Conservation (phyloP, 2,797 vertebrate species). For the Enoplosus armatus region DNA sequence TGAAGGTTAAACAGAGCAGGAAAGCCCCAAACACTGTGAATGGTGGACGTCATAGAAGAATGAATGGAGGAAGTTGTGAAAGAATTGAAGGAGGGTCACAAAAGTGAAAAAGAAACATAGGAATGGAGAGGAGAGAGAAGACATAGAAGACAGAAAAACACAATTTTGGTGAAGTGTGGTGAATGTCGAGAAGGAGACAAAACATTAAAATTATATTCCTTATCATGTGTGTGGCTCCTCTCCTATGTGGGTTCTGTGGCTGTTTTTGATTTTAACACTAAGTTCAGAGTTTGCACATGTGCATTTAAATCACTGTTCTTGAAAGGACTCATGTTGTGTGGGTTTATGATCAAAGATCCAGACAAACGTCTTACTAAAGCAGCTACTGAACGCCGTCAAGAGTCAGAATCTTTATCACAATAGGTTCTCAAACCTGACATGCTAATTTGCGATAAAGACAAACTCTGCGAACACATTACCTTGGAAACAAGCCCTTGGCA, state of each 20-base stretch:
- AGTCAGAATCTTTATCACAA: conserved; percentile 25
- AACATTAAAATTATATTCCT: not conserved
- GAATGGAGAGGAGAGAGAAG: not conserved
- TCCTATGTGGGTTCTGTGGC: not conserved
- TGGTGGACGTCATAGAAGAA: conserved; percentile 7
- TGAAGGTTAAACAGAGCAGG: conserved; percentile 25
- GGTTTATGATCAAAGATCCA: conserved; percentile 38
- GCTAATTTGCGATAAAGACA: conserved; percentile 46
- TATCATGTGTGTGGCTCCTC: not conserved
- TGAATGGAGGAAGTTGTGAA: conserved; percentile 27
- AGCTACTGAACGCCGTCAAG: conserved; percentile 11
- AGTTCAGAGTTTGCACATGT: not conserved
- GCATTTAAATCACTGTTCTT: conserved; percentile 19
- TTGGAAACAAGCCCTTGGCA: conserved; percentile 50
- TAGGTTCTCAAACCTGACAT: conserved; percentile 29
- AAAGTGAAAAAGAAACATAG: not conserved
- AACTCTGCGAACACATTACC: conserved; percentile 43
- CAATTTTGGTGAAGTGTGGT: not conserved
- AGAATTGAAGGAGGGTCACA: conserved; percentile 25
- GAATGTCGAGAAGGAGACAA: not conserved
- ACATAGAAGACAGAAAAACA: not conserved
- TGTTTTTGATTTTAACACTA: not conserved
- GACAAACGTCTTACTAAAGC: conserved; percentile 26
- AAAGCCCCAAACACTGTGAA: conserved; percentile 22
- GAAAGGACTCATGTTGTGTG: conserved; percentile 43